Evolutionary conservation across 53 echinoderm and acorn worm genomes (phyloP).

Genomic region (Echinometra lucunter): DNA sequence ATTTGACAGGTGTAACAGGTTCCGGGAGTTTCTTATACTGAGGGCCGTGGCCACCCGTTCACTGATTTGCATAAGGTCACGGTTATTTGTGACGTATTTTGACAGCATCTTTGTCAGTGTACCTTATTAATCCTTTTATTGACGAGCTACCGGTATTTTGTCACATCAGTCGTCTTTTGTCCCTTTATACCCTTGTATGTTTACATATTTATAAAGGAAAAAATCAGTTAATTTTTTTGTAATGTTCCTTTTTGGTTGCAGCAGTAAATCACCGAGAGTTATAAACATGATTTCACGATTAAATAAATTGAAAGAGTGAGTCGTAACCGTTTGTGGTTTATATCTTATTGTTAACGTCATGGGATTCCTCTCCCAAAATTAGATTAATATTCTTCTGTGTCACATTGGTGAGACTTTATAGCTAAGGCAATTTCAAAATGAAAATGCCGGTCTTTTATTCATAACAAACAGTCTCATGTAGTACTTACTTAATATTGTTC

Average conservation of each 20-base stretch:
- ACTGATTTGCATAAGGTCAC: not conserved
- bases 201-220: no score
- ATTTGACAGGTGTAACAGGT: not conserved
- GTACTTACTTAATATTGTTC: not conserved
- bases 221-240: not conserved
- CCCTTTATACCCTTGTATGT: not conserved
- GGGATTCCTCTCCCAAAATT: not conserved
- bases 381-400: not conserved
- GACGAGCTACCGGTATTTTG: not conserved
- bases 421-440: not conserved
- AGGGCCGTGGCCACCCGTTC: not conserved
- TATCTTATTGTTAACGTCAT: not conserved
- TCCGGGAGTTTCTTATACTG: not conserved
- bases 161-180: not conserved
- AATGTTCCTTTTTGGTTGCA: not conserved
- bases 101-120: conserved; percentile 17
- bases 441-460: not conserved
- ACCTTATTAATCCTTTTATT: not conserved
- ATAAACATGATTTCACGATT: not conserved
- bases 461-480: not conserved
- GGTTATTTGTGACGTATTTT: not conserved
- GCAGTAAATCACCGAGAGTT: not conserved
- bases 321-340: not conserved
- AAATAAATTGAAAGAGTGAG: no score
- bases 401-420: not conserved